phyloP scores from a whole-genome alignment of 2,888 invertebrate species.

The Glaucopsyche alexis region DNA sequence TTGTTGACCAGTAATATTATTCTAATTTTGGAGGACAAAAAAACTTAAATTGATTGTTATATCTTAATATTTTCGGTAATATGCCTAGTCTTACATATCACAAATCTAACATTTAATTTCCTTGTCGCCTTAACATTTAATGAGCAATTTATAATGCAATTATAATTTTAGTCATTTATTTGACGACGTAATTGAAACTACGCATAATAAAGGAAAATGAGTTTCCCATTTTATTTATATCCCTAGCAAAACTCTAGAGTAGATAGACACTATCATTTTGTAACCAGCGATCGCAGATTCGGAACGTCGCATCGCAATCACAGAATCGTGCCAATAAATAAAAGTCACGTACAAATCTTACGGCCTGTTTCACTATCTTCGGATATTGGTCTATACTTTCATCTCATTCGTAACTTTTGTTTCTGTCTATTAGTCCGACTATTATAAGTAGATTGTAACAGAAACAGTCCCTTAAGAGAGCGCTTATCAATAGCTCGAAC shows the following conservation, averaged over 20 bases:
- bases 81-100: neutral
- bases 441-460: neutral
- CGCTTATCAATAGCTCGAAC: too few relatives aligned
- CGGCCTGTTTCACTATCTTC: slow-evolving; percentile 4
- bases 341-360: slow-evolving; percentile 12
- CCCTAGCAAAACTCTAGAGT: neutral
- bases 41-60: neutral
- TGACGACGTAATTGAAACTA: neutral
- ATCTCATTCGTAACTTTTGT: neutral
- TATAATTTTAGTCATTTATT: neutral
- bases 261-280: neutral
- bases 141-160: neutral
- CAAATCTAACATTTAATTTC: neutral
- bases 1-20: neutral
- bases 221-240: neutral
- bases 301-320: neutral
- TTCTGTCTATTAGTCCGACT: neutral
- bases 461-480: neutral
- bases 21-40: neutral
- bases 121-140: neutral
- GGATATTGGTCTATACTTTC: neutral
- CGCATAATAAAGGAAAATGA: neutral
- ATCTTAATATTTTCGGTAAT: neutral
- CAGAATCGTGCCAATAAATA: neutral
- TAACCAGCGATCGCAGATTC: neutral